Conservation (phyloP, 2,888 invertebrate genomes). For the Polydrusus pterygomalis region DNA sequence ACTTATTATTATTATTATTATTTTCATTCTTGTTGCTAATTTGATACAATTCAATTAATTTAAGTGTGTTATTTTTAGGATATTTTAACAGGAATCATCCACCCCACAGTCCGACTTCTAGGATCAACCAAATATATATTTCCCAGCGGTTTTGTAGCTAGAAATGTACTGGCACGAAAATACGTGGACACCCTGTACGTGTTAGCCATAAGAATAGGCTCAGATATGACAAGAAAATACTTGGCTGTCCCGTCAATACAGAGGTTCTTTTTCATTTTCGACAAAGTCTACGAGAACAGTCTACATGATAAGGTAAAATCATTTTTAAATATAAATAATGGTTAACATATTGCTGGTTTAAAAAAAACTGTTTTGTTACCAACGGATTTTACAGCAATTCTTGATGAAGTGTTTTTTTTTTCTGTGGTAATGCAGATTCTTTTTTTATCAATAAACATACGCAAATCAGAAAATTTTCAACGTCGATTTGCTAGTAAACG, state of each 20-base stretch:
- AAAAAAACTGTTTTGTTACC: too few relatives aligned
- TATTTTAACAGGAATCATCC: constrained; percentile 87
- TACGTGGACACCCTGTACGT: constrained; percentile 87
- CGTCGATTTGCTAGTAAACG: too few relatives aligned
- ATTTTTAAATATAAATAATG: too few relatives aligned
- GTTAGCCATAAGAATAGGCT: constrained; percentile 84
- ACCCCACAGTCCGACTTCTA: constrained; percentile 87
- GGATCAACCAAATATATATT: constrained; percentile 87
- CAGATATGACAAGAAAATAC: constrained; percentile 85
- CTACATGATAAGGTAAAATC: constrained; percentile 46
- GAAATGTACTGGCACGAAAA: constrained; percentile 86
- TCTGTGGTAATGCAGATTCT: too few relatives aligned
- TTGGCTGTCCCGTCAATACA: constrained; percentile 82
- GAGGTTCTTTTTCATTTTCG: constrained; percentile 87
- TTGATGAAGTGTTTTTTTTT: too few relatives aligned
- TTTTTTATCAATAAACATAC: too few relatives aligned
- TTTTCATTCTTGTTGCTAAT: too few relatives aligned
- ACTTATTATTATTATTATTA: too few relatives aligned
- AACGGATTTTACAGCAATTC: too few relatives aligned
- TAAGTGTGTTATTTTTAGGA: constrained; percentile 82
- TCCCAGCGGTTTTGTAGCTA: constrained; percentile 85
- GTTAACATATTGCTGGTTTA: too few relatives aligned
- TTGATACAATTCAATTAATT: too few relatives aligned
- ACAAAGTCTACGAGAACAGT: constrained; percentile 79
- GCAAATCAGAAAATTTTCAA: too few relatives aligned